Evolutionary conservation across 2,888 invertebrate species (phyloP), one percentile per base, ranked within the genome.

Genomic region (Spialia ferax): DNA sequence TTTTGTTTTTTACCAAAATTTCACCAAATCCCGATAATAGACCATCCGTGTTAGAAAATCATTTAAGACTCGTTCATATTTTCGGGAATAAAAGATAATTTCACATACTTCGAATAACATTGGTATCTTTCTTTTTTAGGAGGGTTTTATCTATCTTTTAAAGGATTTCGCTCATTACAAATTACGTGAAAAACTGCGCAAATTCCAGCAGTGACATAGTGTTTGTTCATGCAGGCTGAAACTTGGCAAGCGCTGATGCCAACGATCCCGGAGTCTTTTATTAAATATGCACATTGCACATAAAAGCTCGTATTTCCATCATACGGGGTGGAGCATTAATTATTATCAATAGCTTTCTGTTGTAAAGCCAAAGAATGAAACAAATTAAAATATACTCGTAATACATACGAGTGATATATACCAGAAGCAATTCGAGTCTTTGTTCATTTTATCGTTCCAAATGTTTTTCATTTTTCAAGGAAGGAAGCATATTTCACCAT

Each of bases 211-310:
- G 54, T 15, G 26, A 29, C 7, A 55, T 29, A 55, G 15, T 15
- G 7, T 55, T 15, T n/a, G n/a, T 7, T 23, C 54, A 8, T 55
- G 54, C 10, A 26, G 26, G 20, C 42, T 45, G 18, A 59, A 45
- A 59, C 42, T 59, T 59, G 59, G 59, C 59, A 45, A 59, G 59
- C 42, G 23, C 22, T 38, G 38, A 59, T 45, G 42, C 59, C 59
- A 42, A 45, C 59, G 7, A 8, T 26, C 7, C 59, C 15, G 18
- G 35, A 22, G 42, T 5, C 23, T 59, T 59, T 59, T 59, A 59
- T 59, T 59, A 59, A 59, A 42, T 26, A 59, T 59, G 42, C 26
- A 59, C 23, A 59, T 45, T 59, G 59, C 26, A 59, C 23, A 59
- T 45, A n/a, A 26, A n/a, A 29, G 54, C 54, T 26, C 1, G 10